Evolutionary conservation across 2,888 invertebrate genomes (phyloP).

Genomic region (Acrobasis suavella): DNA sequence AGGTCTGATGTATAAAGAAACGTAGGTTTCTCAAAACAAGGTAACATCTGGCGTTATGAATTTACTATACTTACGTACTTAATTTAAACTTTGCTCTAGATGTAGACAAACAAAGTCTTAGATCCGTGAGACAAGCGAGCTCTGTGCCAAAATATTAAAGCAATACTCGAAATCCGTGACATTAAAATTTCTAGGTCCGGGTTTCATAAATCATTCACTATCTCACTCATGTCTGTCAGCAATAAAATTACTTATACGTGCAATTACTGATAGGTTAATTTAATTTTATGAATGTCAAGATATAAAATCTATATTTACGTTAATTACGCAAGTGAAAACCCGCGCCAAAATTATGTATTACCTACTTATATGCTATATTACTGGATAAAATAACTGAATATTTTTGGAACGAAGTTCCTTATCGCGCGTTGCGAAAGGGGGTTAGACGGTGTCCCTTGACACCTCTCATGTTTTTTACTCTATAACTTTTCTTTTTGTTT

Average conservation of each 20-base stretch:
- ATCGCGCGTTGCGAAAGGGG: too few relatives aligned
- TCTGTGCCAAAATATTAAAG: slow-evolving; percentile 20
- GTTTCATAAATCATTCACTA: slow-evolving; percentile 9
- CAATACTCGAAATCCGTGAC: slow-evolving; percentile 14
- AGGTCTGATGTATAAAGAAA: too few relatives aligned
- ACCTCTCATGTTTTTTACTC: too few relatives aligned
- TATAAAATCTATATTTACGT: not conserved
- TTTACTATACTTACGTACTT: not conserved
- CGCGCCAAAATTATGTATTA: too few relatives aligned
- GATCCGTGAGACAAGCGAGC: not conserved
- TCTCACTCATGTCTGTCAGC: not conserved
- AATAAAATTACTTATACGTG: not conserved
- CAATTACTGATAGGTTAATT: slow-evolving; percentile 3
- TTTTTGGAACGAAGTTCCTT: too few relatives aligned
- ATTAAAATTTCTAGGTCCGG: slow-evolving; percentile 20
- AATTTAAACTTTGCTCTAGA: not conserved
- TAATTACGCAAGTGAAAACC: not conserved
- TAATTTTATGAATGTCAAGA: slow-evolving; percentile 7
- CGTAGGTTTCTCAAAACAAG: too few relatives aligned
- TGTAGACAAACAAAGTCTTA: not conserved
- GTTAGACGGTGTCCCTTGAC: too few relatives aligned
- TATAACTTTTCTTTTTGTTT: too few relatives aligned
- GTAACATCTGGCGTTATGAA: too few relatives aligned
- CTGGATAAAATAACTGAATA: too few relatives aligned
- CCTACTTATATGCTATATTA: not conserved